These are phyloP conservation scores for Augochlora pura DNA, from an alignment of 1,140 invertebrate genomes.

Conservation along the genomic window DNA sequence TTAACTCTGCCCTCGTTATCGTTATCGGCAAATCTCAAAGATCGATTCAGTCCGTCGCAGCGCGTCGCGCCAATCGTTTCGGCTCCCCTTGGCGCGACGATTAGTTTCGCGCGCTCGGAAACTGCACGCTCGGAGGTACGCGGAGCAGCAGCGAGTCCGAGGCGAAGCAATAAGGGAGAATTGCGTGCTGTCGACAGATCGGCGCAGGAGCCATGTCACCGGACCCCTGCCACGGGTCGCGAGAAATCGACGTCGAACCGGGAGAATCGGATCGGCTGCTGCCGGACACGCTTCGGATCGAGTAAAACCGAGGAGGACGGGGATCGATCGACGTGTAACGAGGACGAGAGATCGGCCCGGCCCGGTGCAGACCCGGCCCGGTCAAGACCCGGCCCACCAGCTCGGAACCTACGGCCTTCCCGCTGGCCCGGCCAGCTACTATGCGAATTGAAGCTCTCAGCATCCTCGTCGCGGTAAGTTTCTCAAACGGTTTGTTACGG, in stretches of 20 bases:
- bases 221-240: slow-evolving; percentile 60
- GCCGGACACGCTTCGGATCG: slow-evolving; percentile 42
- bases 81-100: neutral
- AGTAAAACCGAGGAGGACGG: slow-evolving; percentile 31
- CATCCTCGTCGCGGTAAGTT: slow-evolving; percentile 78
- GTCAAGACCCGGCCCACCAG: slow-evolving; percentile 57
- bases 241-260: slow-evolving; percentile 68
- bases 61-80: slow-evolving; percentile 38
- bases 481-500: neutral
- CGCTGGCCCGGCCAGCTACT: slow-evolving; percentile 80
- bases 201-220: slow-evolving; percentile 66
- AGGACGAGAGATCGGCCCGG: neutral
- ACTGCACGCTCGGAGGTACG: too few species aligned
- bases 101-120: too few species aligned
- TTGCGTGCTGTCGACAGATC: slow-evolving; percentile 41
- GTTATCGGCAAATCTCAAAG: slow-evolving; percentile 57
- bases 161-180: slow-evolving; percentile 21
- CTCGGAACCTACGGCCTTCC: slow-evolving; percentile 75
- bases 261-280: slow-evolving; percentile 64
- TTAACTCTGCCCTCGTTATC: slow-evolving; percentile 40
- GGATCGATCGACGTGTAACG: slow-evolving; percentile 35
- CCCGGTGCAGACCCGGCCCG: too few species aligned
- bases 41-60: slow-evolving; percentile 51
- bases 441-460: slow-evolving; percentile 80
- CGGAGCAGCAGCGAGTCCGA: too few species aligned